Conservation (phyloP, 2,888 invertebrate genomes). For the Ophion costatus region DNA sequence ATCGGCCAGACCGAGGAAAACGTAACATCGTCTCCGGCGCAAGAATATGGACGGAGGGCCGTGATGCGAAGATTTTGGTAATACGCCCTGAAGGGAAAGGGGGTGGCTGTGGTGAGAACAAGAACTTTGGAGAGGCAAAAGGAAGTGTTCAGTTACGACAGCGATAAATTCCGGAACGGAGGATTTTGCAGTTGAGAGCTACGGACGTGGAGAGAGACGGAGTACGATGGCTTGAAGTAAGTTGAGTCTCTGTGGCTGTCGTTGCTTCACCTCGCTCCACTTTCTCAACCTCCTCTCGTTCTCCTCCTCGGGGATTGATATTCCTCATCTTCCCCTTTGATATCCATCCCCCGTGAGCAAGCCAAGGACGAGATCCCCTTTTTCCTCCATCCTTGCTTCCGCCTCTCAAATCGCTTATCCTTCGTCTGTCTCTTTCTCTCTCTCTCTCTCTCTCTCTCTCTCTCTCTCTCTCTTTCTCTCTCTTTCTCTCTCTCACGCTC, state of each 20-base stretch:
- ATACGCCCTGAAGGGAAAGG: neutral
- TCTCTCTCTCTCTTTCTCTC: constrained; percentile 1
- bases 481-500: no score
- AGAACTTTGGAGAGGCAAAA: constrained; percentile 50
- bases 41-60: constrained; percentile 39
- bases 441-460: constrained; percentile 5
- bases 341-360: constrained; percentile 76
- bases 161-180: constrained; percentile 80
- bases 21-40: no score
- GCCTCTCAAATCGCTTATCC: constrained; percentile 39
- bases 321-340: constrained; percentile 82
- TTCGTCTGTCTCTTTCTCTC: constrained; percentile 16
- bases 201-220: constrained; percentile 73
- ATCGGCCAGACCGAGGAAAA: no score
- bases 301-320: constrained; percentile 79
- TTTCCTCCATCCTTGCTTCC: constrained; percentile 49
- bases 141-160: constrained; percentile 68
- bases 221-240: constrained; percentile 64
- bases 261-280: constrained; percentile 50
- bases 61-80: constrained; percentile 48
- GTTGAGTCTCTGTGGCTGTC: constrained; percentile 74
- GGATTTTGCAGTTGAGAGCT: constrained; percentile 82
- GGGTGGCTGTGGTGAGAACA: constrained; percentile 26
- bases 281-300: constrained; percentile 37
- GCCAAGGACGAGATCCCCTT: constrained; percentile 64